These are phyloP conservation scores for Poecilia latipinna DNA, from an alignment of 2,113 vertebrate species.

Conservation along the genomic window DNA sequence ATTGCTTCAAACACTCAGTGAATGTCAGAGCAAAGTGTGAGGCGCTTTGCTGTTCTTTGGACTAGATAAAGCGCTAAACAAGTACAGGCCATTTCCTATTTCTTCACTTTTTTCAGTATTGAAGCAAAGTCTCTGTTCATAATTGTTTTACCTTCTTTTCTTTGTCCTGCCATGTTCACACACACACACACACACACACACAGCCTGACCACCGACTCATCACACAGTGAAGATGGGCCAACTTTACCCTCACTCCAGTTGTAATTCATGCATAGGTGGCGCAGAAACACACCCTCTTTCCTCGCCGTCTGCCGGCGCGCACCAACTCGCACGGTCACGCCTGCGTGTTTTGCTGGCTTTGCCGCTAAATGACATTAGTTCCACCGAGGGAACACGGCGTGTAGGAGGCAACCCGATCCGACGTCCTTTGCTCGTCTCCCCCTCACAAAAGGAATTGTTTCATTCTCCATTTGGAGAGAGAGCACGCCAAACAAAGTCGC, in stretches of 20 bases:
- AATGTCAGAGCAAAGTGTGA: too few species aligned
- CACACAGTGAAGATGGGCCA: slow-evolving; percentile 64
- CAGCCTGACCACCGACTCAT: slow-evolving; percentile 65
- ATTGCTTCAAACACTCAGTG: background rate
- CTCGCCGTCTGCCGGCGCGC: slow-evolving; percentile 16
- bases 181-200: slow-evolving; percentile 32
- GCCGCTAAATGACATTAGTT: slow-evolving; percentile 79
- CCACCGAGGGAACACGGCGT: slow-evolving; percentile 74
- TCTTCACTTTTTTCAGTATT: slow-evolving; percentile 21
- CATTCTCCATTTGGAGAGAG: slow-evolving; percentile 65
- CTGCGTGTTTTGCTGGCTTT: slow-evolving; percentile 73
- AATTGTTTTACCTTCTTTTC: slow-evolving; percentile 32
- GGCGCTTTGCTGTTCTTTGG: too few species aligned
- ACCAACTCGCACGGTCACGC: slow-evolving; percentile 64
- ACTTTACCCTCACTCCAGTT: slow-evolving; percentile 60
- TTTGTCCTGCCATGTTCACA: slow-evolving; percentile 41
- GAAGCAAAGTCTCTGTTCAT: slow-evolving; percentile 45
- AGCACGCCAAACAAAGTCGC: slow-evolving; percentile 66
- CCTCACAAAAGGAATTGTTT: slow-evolving; percentile 76
- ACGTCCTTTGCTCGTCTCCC: slow-evolving; percentile 66
- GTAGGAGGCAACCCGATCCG: slow-evolving; percentile 78
- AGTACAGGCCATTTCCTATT: too few species aligned
- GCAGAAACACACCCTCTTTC: slow-evolving; percentile 40
- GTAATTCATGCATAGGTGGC: slow-evolving; percentile 72
- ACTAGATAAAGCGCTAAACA: too few species aligned